These are phyloP conservation scores for Bombus polaris DNA, from an alignment of 1,140 invertebrate genomes.

Conservation along the genomic window DNA sequence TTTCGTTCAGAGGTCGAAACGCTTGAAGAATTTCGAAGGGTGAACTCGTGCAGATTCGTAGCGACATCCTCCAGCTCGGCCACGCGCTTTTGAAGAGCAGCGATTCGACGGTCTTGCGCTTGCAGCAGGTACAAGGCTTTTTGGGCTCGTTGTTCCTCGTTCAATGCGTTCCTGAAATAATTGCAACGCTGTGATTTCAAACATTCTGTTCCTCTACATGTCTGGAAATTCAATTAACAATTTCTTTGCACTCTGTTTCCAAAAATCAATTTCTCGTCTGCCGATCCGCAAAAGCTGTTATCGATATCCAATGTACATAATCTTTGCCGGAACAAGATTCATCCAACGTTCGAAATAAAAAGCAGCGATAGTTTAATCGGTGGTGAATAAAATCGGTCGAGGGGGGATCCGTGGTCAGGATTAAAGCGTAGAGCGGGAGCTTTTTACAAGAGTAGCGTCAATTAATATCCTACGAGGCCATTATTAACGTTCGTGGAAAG, in stretches of 20 bases:
- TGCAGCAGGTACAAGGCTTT: slow-evolving; percentile 56
- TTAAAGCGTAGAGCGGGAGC: slow-evolving; percentile 57
- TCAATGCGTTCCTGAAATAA: slow-evolving; percentile 52
- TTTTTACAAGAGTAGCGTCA: slow-evolving; percentile 62
- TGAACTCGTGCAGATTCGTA: slow-evolving; percentile 25
- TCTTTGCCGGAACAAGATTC: neutral
- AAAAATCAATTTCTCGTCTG: too few species aligned
- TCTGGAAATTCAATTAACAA: too few species aligned
- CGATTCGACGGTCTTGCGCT: slow-evolving; percentile 46
- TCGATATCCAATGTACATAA: too few species aligned
- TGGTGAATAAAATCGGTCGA: neutral
- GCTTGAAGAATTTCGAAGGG: slow-evolving; percentile 7
- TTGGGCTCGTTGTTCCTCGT: slow-evolving; percentile 54
- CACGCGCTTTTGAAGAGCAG: slow-evolving; percentile 49
- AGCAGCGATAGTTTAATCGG: neutral
- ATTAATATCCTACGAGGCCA: slow-evolving; percentile 67
- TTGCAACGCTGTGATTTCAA: neutral
- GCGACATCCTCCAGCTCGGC: slow-evolving; percentile 40
- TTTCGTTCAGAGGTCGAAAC: neutral
- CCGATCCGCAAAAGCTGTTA: too few species aligned
- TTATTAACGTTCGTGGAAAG: slow-evolving; percentile 72
- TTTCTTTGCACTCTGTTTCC: too few species aligned
- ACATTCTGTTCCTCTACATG: too few species aligned
- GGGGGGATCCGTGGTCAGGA: slow-evolving; percentile 26
- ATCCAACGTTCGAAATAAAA: too few species aligned